A percentile compares a stretch with the other conserved stretches of the same genome.
These are phyloP conservation scores for Squalus acanthias DNA, from an alignment of 2,797 vertebrate species.

Conservation along the genomic window DNA sequence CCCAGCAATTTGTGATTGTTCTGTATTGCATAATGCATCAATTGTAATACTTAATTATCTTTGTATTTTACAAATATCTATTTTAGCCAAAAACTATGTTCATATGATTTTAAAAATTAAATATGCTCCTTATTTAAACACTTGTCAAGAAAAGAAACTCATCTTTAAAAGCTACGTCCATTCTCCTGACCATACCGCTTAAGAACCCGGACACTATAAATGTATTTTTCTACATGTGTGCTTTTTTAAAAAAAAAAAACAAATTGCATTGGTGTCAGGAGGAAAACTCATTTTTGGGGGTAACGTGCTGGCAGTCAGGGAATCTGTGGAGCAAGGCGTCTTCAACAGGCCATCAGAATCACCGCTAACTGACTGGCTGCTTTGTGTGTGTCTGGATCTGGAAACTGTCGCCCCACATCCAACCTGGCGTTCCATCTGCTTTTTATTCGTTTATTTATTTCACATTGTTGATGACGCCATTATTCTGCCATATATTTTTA, in stretches of 20 bases:
- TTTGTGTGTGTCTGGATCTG: not conserved
- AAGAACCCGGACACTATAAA: not conserved
- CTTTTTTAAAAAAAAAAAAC: not conserved
- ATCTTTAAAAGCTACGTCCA: not conserved
- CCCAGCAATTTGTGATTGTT: not conserved
- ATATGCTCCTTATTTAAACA: conserved; percentile 14
- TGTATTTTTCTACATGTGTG: conserved; percentile 23
- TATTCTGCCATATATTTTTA: conserved; percentile 21
- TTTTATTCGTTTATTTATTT: conserved; percentile 37
- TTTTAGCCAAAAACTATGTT: conserved; percentile 28
- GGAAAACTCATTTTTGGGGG: not conserved
- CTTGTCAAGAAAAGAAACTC: too few relatives aligned
- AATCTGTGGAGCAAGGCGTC: not conserved
- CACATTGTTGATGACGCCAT: not conserved
- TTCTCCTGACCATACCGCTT: not conserved
- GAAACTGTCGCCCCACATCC: not conserved
- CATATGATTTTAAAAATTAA: not conserved
- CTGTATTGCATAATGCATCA: conserved; percentile 11
- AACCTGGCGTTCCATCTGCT: not conserved
- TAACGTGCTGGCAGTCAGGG: not conserved
- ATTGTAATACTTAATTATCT: not conserved
- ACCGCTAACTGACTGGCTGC: not conserved
- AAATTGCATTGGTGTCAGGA: not conserved
- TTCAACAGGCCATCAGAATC: not conserved
- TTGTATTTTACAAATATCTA: not conserved